phyloP scores from a whole-genome alignment of 2,797 vertebrate genomes.

The Champsocephalus esox region DNA sequence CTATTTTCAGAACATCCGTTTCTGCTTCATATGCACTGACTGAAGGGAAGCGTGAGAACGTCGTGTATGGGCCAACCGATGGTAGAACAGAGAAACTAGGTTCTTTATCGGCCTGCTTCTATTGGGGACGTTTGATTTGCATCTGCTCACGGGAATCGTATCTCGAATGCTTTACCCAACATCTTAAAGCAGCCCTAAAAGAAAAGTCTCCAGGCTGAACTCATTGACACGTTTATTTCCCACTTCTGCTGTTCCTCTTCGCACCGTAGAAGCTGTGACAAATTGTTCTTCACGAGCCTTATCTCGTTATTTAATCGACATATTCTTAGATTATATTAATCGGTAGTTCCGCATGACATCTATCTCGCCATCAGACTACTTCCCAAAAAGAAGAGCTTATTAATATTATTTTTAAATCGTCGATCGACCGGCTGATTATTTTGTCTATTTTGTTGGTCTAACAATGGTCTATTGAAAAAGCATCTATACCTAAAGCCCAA shows the following conservation, averaged over 20 bases:
- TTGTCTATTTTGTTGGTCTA: too few relatives aligned
- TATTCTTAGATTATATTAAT: too few relatives aligned
- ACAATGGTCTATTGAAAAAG: too few relatives aligned
- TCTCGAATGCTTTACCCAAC: background rate
- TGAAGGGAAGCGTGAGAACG: background rate
- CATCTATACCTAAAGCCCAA: too few relatives aligned
- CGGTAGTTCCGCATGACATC: background rate
- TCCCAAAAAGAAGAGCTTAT: too few relatives aligned
- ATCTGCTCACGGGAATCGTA: background rate
- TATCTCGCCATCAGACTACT: too few relatives aligned
- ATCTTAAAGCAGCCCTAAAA: background rate
- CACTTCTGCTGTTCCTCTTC: slow-evolving; percentile 15
- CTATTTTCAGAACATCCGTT: slow-evolving; percentile 22
- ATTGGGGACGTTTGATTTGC: slow-evolving; percentile 7
- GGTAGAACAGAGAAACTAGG: background rate
- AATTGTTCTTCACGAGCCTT: background rate
- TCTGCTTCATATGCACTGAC: background rate
- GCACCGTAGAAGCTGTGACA: background rate
- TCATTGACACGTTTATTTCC: background rate
- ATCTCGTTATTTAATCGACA: too few relatives aligned
- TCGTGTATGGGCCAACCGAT: background rate
- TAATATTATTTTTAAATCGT: too few relatives aligned
- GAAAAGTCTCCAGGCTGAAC: too few relatives aligned
- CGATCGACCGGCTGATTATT: too few relatives aligned
- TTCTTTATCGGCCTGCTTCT: background rate